phyloP scores from a whole-genome alignment of 2,797 vertebrate genomes.

The Euthynnus affinis region DNA sequence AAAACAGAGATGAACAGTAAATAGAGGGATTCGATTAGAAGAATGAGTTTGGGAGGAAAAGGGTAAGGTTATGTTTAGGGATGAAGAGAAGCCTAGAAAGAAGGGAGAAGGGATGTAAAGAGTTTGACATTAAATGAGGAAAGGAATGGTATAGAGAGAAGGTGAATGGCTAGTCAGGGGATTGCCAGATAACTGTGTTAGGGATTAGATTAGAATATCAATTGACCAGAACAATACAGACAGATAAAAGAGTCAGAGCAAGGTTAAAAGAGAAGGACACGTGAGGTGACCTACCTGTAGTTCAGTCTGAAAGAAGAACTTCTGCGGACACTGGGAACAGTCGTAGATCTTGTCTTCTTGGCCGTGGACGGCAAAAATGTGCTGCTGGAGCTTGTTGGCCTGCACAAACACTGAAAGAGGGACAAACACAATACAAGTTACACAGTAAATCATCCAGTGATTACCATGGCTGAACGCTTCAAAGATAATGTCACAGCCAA shows the following conservation, averaged over 20 bases:
- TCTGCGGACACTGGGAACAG: slow-evolving; percentile 98
- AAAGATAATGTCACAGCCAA: neutral
- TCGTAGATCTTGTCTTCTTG: slow-evolving; percentile 99
- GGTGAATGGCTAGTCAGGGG: neutral
- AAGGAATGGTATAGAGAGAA: neutral
- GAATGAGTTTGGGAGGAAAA: neutral
- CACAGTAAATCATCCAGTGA: neutral
- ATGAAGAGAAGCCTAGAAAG: slow-evolving; percentile 5
- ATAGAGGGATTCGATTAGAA: slow-evolving; percentile 6
- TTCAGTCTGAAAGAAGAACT: slow-evolving; percentile 99
- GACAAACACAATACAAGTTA: slow-evolving; percentile 24
- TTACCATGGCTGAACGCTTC: neutral
- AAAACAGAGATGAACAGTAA: slow-evolving; percentile 22
- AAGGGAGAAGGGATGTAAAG: slow-evolving; percentile 1
- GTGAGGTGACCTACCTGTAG: slow-evolving; percentile 90
- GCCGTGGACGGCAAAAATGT: slow-evolving; percentile 98
- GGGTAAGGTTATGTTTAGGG: neutral
- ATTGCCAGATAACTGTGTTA: too few species aligned
- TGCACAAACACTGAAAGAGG: slow-evolving; percentile 91
- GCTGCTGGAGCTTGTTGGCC: slow-evolving; percentile 98
- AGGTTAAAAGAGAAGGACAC: neutral
- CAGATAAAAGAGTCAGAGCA: neutral
- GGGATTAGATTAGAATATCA: too few species aligned
- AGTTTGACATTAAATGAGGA: neutral
- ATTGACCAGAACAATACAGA: neutral